Conservation (phyloP, 2,888 invertebrate species). For the Steinernema scapterisci region DNA sequence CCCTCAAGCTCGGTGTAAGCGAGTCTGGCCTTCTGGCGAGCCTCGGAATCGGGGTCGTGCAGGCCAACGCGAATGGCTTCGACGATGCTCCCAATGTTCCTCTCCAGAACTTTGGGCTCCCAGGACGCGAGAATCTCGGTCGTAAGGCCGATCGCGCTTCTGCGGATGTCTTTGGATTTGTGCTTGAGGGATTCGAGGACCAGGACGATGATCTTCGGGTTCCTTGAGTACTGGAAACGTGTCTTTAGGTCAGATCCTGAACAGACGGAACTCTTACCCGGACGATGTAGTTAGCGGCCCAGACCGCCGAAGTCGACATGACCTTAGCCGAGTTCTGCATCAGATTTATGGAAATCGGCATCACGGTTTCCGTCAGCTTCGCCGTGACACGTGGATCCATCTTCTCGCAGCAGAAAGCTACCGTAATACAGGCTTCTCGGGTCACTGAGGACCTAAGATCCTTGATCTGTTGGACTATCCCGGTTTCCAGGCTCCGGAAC, state of each 20-base stretch:
- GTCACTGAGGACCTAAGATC: constrained; percentile 91
- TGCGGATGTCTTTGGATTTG: constrained; percentile 46
- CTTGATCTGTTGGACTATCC: constrained; percentile 82
- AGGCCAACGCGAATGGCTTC: constrained; percentile 82
- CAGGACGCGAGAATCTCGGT: constrained; percentile 83
- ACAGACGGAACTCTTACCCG: constrained; percentile 43
- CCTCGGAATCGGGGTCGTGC: constrained; percentile 89
- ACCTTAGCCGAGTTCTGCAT: constrained; percentile 95
- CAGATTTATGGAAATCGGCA: constrained; percentile 83
- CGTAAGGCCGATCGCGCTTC: constrained; percentile 77
- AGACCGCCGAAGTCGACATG: constrained; percentile 43
- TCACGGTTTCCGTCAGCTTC: constrained; percentile 81
- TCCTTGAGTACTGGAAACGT: constrained; percentile 70
- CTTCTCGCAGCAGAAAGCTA: constrained; percentile 84
- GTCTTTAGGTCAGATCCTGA: neutral
- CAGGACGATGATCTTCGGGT: constrained; percentile 74
- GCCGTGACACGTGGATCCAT: constrained; percentile 81
- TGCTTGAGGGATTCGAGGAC: constrained; percentile 33
- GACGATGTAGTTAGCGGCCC: constrained; percentile 44
- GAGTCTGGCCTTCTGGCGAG: constrained; percentile 79
- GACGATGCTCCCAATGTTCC: constrained; percentile 78
- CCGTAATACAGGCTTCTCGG: constrained; percentile 90
- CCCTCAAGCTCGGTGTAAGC: constrained; percentile 46
- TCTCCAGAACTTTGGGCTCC: constrained; percentile 83
- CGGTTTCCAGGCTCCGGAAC: constrained; percentile 80